Evolutionary conservation across 1,140 invertebrate species (phyloP).

Genomic region (Paraescarpia echinospica): DNA sequence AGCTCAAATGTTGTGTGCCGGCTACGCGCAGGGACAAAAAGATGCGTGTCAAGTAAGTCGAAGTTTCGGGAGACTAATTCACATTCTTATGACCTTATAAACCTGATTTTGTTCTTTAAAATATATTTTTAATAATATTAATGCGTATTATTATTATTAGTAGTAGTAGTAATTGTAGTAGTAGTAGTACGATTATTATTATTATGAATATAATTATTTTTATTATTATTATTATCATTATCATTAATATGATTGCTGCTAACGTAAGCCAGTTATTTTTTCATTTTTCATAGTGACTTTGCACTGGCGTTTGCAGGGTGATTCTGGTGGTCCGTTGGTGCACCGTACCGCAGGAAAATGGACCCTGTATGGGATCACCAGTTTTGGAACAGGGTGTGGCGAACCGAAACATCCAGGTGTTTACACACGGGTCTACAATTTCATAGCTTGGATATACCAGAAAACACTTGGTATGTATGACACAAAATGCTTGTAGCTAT

Average conservation of each 20-base stretch:
- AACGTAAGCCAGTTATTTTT: not conserved
- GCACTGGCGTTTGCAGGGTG: constrained; percentile 73
- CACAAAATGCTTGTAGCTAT: not conserved
- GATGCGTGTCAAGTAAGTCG: constrained; percentile 29
- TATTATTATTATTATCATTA: not conserved
- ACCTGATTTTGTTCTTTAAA: no score
- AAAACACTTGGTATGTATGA: constrained; percentile 16
- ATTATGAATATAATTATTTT: not conserved
- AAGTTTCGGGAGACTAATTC: no score
- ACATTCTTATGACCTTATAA: no score
- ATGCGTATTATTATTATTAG: not conserved
- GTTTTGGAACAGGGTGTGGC: constrained; percentile 89
- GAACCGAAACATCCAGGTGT: constrained; percentile 87
- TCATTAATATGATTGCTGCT: not conserved
- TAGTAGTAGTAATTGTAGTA: not conserved
- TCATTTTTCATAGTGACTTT: constrained; percentile 66
- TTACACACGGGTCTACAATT: constrained; percentile 74
- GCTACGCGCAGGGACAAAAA: constrained; percentile 13
- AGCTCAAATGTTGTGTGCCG: constrained; percentile 26
- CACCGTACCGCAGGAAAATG: constrained; percentile 56
- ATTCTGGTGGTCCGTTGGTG: constrained; percentile 68
- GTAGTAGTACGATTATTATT: no score
- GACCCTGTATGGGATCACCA: constrained; percentile 65
- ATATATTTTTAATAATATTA: not conserved
- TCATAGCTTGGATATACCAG: constrained; percentile 72